Evolutionary conservation across 2,113 vertebrate genomes (phyloP).

Genomic region (Trichomycterus rosablanca): DNA sequence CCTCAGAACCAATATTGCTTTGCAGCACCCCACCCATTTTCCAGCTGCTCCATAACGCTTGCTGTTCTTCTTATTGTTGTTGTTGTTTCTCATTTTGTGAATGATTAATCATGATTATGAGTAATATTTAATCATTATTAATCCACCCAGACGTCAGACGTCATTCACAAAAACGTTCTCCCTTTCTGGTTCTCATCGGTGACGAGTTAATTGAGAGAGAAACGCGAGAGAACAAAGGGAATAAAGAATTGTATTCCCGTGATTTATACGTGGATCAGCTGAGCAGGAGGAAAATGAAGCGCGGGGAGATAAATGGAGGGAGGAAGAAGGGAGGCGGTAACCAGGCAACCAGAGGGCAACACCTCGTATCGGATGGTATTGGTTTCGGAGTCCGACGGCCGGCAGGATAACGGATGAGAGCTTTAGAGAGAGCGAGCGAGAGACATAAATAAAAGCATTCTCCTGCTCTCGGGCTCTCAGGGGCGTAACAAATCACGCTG

Average conservation of each 20-base stretch:
- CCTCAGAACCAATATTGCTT: no score
- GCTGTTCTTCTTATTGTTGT: no score
- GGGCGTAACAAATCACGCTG: not conserved
- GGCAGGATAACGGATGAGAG: not conserved
- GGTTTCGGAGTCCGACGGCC: slow-evolving; percentile 1
- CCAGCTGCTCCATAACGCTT: no score
- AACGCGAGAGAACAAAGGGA: not conserved
- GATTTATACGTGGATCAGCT: slow-evolving; percentile 12
- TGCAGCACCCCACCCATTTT: no score
- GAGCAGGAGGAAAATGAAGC: slow-evolving; percentile 9
- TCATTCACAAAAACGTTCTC: no score
- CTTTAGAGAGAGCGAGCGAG: not conserved
- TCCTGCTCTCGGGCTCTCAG: no score
- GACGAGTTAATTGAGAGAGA: no score
- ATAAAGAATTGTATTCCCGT: slow-evolving; percentile 7
- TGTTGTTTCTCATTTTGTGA: no score
- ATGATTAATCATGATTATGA: no score
- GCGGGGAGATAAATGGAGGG: not conserved
- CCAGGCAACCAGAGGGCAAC: slow-evolving; percentile 31
- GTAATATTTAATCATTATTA: no score
- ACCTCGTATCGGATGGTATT: slow-evolving; percentile 13
- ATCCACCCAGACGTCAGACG: no score
- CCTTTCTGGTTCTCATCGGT: slow-evolving; percentile 33
- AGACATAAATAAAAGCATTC: no score
- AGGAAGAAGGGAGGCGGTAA: slow-evolving; percentile 13